Conservation (phyloP, 2,797 vertebrate genomes). For the Sphenopsis melanotis region DNA sequence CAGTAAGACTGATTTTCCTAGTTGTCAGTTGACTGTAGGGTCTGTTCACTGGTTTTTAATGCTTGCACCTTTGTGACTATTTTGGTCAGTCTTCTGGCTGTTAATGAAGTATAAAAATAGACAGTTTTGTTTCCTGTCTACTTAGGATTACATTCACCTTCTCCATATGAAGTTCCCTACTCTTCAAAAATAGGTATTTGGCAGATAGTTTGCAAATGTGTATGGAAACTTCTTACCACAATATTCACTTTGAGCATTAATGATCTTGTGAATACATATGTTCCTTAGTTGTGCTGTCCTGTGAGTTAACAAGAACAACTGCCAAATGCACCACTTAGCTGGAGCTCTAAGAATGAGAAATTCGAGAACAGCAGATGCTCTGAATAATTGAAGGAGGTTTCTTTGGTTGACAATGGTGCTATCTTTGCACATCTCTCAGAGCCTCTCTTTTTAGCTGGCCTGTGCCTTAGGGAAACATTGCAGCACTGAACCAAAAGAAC, state of each 20-base stretch:
- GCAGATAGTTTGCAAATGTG: not conserved
- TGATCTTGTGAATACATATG: not conserved
- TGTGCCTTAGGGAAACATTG: not conserved
- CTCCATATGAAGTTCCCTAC: not conserved
- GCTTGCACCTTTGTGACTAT: not conserved
- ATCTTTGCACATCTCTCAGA: constrained; percentile 31
- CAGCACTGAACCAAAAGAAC: not conserved
- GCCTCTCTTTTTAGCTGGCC: not conserved
- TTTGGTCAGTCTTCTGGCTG: not conserved
- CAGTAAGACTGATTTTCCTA: not conserved
- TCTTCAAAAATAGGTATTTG: not conserved
- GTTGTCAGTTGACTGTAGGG: not conserved
- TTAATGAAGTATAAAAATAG: not conserved
- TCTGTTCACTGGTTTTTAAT: not conserved
- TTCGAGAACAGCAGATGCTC: not conserved
- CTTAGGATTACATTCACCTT: not conserved
- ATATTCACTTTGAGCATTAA: not conserved
- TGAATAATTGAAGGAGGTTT: constrained; percentile 71
- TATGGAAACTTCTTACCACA: not conserved
- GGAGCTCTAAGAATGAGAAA: constrained; percentile 54
- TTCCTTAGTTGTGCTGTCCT: not conserved
- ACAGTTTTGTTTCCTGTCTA: not conserved
- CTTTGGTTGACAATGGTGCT: constrained; percentile 31
- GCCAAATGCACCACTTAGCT: not conserved
- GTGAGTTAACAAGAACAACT: not conserved